phyloP scores from a whole-genome alignment of 2,797 vertebrate genomes.

The Lutjanus argentimaculatus region DNA sequence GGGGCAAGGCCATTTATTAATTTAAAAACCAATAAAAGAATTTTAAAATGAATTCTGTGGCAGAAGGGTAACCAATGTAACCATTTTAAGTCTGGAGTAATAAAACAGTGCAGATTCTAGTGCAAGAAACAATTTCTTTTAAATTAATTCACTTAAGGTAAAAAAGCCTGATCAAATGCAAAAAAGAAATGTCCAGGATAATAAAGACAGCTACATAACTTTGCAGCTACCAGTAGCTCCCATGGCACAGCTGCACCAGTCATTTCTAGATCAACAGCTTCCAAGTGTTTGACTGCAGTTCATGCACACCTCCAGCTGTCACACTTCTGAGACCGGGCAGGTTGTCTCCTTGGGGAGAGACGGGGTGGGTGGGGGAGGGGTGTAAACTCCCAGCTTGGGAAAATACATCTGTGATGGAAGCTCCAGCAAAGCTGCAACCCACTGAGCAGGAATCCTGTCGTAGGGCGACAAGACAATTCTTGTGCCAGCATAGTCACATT shows the following conservation, averaged over 20 bases:
- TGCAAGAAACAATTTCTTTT: background rate
- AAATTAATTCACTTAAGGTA: background rate
- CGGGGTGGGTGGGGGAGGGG: background rate
- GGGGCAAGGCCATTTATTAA: no score
- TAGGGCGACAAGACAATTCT: background rate
- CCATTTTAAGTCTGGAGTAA: no score
- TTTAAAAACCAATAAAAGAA: no score
- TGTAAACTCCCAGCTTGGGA: constrained; percentile 17
- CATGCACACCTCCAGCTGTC: constrained; percentile 55
- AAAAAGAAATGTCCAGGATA: background rate
- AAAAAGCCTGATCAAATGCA: background rate
- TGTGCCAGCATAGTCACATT: background rate
- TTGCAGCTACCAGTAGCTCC: constrained; percentile 7
- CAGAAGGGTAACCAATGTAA: no score
- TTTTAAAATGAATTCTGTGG: no score
- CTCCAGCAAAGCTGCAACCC: background rate
- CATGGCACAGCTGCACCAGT: constrained; percentile 36
- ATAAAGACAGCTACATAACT: background rate
- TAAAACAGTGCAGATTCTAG: background rate
- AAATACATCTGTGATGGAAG: constrained; percentile 29
- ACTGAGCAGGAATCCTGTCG: background rate
- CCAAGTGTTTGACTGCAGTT: constrained; percentile 33
- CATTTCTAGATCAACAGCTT: constrained; percentile 39
- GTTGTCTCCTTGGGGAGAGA: constrained; percentile 23
- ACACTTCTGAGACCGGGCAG: constrained; percentile 27